Percentiles rank a stretch among this genome's conserved stretches.
phyloP scores from a whole-genome alignment of 1,140 invertebrate genomes.

The Hycleus cichorii region DNA sequence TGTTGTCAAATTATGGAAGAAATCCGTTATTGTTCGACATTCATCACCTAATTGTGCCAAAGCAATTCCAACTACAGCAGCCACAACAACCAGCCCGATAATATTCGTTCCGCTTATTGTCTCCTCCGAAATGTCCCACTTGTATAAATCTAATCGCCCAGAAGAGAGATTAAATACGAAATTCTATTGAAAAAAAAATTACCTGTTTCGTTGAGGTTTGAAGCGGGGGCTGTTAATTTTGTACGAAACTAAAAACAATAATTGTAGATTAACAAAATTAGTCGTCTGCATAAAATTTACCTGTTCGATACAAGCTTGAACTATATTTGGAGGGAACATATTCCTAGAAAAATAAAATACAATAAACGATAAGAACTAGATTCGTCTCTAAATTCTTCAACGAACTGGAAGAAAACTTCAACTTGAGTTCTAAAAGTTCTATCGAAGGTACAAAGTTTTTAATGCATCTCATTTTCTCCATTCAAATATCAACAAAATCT shows the following conservation, averaged over 20 bases:
- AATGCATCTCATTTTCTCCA: too few relatives aligned
- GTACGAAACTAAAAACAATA: slow-evolving; percentile 40
- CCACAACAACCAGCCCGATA: slow-evolving; percentile 62
- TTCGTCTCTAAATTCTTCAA: too few relatives aligned
- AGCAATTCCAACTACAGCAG: slow-evolving; percentile 58
- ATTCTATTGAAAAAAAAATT: background rate
- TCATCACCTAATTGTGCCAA: slow-evolving; percentile 54
- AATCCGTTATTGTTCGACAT: slow-evolving; percentile 54
- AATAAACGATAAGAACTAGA: background rate
- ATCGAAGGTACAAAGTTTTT: too few relatives aligned
- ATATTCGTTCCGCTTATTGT: slow-evolving; percentile 56
- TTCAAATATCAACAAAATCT: too few relatives aligned
- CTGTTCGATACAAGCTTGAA: slow-evolving; percentile 53
- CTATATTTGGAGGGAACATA: slow-evolving; percentile 70
- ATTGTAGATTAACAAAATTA: background rate
- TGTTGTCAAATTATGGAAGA: slow-evolving; percentile 57
- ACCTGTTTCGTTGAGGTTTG: slow-evolving; percentile 21
- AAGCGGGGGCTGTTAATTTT: slow-evolving; percentile 26
- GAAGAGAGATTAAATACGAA: too few relatives aligned
- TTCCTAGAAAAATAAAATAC: slow-evolving; percentile 47
- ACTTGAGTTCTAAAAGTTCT: too few relatives aligned
- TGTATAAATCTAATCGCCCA: slow-evolving; percentile 27
- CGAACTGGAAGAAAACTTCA: too few relatives aligned
- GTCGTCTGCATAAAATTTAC: slow-evolving; percentile 13
- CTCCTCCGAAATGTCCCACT: slow-evolving; percentile 50